Evolutionary conservation across 2,113 vertebrate species (phyloP), one percentile per base, ranked within the genome.

Genomic region (Chloroceryle aenea): DNA sequence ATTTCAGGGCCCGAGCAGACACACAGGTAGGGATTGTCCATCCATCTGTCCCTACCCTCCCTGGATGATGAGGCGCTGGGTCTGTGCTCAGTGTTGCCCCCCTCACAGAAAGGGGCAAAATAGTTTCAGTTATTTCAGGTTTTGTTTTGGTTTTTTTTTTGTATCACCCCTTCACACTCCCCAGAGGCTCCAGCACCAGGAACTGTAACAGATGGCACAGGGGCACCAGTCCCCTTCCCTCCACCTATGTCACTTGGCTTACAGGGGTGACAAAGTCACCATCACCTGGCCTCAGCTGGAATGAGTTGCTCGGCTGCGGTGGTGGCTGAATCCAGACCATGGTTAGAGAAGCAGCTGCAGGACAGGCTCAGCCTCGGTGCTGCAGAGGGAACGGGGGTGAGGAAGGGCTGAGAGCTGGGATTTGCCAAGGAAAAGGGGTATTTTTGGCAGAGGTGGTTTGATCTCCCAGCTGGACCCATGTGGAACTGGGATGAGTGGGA

Each of bases 51-150:
- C 63, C 50, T 2, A 2, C 50, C 67, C 14, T 29, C 32, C 45
- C 36, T 27, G 45, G 7, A 29, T 52, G 36, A 23, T 3, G 0
- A 4, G 29, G 8, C 6, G 2, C 50, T 52, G 74, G 20, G 23
- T n/a, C 26, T 0, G 0, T 11, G 23, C 38, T 55, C 11, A 2
- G 32, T 6, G 2, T 15, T 0, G 0, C 2, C 8, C 12, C 42
- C 72, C 2, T 48, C 48, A 26, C 26, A 14, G 55, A 52, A 74
- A 83, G 50, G 29, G 19, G 15, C 75, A 59, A 80, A 74, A 2
- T 34, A 0, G 2, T 23, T 63, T 87, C 2, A 17, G 20, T 75
- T 12, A 7, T 13, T 22, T 62, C 17, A 50, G 48, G 23, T 21
- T 47, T 18, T 20, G 47, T 6, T 48, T 48, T 22, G n/a, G 18